Base-by-base conservation (phyloP, 1,140 invertebrate genomes). In the Drosophila orosa region DNA sequence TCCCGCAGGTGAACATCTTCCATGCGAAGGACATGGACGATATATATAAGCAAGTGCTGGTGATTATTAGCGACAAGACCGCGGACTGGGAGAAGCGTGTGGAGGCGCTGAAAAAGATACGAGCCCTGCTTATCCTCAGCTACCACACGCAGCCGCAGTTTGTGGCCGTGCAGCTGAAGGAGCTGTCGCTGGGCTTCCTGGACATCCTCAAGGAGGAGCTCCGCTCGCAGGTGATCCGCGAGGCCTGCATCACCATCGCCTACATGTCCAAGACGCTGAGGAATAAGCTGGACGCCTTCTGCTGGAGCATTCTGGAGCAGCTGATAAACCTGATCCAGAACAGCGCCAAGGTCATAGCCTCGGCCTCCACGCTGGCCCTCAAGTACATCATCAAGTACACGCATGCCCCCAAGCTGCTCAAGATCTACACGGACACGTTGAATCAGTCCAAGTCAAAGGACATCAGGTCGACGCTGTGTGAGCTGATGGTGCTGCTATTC, bases 291-390 rank as follows among this genome's bases (percentile, higher is more conserved):
- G 98, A 98, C 71, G 95, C 95, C 92, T 96, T 98, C 92, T 95
- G 96, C 22, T 96, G 98, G 90, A 93, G 95, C 60, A 94, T 99
- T 44, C 91, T 99, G 39, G 95, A 95, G 54, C 95, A 95, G 66
- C 92, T 99, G 24, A 97, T 99, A 81, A 96, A 96, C 91, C 94
- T 99, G 45, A 97, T 99, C 92, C 97, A 97, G 86, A 99, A 99
- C 93, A 97, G 97, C 87, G 98, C 98, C 75, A 99, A 99, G 94
- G 95, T 99, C 57, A 97, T 99, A 93, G 96, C 98, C 9, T 96
- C 97, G 10, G 96, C 98, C 10, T 97, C 97, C 33, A 94, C 95
- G 12, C 95, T 98, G 47, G 95, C 96, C 42, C 95, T 99, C 27
- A 94, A 96, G 15, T 99, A 98, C 93, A 97, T 99, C 24, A 96